Percentiles rank a stretch among this genome's conserved stretches.
Evolutionary conservation across 2,888 invertebrate species (phyloP).

Genomic region (Diogma glabrata): DNA sequence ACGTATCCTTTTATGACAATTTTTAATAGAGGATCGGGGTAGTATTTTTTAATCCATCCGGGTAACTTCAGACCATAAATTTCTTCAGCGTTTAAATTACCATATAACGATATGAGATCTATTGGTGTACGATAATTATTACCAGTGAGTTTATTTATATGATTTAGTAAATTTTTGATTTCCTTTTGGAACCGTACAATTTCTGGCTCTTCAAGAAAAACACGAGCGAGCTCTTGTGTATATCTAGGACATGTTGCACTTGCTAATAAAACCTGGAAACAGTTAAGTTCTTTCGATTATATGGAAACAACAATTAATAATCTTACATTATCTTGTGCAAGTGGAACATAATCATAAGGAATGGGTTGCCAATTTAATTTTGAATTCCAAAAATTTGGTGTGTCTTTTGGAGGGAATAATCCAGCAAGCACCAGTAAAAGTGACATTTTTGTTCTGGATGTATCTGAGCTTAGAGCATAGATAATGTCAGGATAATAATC

Average conservation of each 20-base stretch:
- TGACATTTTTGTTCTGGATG: conserved; percentile 63
- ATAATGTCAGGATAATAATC: conserved; percentile 44
- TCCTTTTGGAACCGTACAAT: conserved; percentile 38
- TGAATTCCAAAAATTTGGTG: conserved; percentile 44
- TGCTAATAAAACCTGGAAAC: conserved; percentile 47
- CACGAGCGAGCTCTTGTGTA: conserved; percentile 41
- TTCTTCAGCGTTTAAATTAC: conserved; percentile 53
- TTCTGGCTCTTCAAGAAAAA: conserved; percentile 36
- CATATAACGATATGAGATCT: conserved; percentile 52
- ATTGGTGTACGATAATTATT: conserved; percentile 44
- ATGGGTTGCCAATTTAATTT: conserved; percentile 66
- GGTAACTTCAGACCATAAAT: conserved; percentile 47
- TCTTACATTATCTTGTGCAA: conserved; percentile 47
- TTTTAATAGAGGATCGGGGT: conserved; percentile 43
- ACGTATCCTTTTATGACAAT: conserved; percentile 44
- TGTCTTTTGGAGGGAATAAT: conserved; percentile 50
- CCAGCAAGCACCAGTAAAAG: conserved; percentile 58
- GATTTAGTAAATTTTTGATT: conserved; percentile 39
- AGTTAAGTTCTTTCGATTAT: conserved; percentile 1
- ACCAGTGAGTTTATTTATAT: conserved; percentile 43
- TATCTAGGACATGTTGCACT: conserved; percentile 51
- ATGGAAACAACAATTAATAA: too few relatives aligned
- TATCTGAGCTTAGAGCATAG: conserved; percentile 57
- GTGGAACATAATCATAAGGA: conserved; percentile 54
- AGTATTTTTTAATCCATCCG: conserved; percentile 47